These are phyloP conservation scores for Antechinus stuartii DNA, from an alignment of 2,113 vertebrate species.

Conservation along the genomic window DNA sequence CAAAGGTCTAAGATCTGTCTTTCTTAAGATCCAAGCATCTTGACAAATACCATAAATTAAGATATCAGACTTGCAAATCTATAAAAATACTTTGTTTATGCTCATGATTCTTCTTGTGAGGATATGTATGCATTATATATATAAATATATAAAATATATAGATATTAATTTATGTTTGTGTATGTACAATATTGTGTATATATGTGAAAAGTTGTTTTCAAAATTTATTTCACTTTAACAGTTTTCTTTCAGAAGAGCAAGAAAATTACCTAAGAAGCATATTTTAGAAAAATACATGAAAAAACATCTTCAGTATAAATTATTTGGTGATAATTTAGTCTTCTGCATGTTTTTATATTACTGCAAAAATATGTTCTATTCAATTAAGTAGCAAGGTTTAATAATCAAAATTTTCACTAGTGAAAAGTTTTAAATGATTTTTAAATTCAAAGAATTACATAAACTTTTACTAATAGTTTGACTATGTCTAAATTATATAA, in stretches of 20 bases:
- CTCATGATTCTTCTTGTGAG: neutral
- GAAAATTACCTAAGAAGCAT: conserved; percentile 3
- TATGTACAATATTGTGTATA: no score
- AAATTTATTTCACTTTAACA: neutral
- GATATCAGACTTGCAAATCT: conserved; percentile 26
- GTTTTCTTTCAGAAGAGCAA: neutral
- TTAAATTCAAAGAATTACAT: neutral
- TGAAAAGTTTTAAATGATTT: neutral
- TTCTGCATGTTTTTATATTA: conserved; percentile 21
- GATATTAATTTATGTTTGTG: no score
- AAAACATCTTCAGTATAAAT: neutral
- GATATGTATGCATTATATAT: neutral
- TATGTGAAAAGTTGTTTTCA: neutral
- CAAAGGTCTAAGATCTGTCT: neutral
- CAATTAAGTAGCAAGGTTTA: neutral
- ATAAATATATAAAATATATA: neutral
- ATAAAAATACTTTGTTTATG: neutral
- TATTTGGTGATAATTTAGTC: conserved; percentile 46
- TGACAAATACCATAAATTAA: conserved; percentile 7
- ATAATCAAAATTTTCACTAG: neutral
- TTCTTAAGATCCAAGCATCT: neutral
- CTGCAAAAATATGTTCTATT: conserved; percentile 39
- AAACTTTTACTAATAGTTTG: conserved; percentile 6
- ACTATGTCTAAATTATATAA: conserved; percentile 7
- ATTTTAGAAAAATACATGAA: conserved; percentile 40